Conservation (phyloP, 2,888 invertebrate species). For the Epirrhoe tristata region DNA sequence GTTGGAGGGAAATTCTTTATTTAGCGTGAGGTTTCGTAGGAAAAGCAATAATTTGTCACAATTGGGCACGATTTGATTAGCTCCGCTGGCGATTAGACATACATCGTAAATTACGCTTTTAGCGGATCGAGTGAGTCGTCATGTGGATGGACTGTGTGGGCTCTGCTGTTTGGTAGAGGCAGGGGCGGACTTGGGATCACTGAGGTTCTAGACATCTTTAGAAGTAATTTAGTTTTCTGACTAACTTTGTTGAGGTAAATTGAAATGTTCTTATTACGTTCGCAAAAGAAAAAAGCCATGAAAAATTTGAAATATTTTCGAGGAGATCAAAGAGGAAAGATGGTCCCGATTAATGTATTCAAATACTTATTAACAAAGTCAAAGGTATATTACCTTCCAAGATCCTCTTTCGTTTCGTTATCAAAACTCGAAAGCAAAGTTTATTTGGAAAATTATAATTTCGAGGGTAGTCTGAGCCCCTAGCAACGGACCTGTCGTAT, state of each 20-base stretch:
- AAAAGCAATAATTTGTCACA: conserved; percentile 85
- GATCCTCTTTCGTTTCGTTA: too few relatives aligned
- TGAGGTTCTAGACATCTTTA: not conserved
- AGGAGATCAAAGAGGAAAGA: too few relatives aligned
- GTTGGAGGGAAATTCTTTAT: conserved; percentile 69
- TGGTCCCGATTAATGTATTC: too few relatives aligned
- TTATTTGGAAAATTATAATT: not conserved
- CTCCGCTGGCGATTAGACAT: conserved; percentile 82
- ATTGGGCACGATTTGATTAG: conserved; percentile 84
- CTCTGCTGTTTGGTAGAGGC: conserved; percentile 44
- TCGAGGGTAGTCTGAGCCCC: not conserved
- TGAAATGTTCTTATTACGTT: too few relatives aligned
- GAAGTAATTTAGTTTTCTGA: not conserved
- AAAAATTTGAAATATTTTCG: too few relatives aligned
- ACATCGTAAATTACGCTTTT: conserved; percentile 79
- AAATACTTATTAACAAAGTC: too few relatives aligned
- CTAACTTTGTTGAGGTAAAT: too few relatives aligned
- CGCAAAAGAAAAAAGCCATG: too few relatives aligned
- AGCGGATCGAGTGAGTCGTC: conserved; percentile 68
- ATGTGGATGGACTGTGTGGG: conserved; percentile 42
- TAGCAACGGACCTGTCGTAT: conserved; percentile 53
- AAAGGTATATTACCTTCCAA: too few relatives aligned
- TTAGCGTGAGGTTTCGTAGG: conserved; percentile 81
- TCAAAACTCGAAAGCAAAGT: too few relatives aligned
- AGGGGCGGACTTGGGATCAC: conserved; percentile 13